Evolutionary conservation across 1,140 invertebrate genomes (phyloP).

Genomic region (Mylabris phalerata): DNA sequence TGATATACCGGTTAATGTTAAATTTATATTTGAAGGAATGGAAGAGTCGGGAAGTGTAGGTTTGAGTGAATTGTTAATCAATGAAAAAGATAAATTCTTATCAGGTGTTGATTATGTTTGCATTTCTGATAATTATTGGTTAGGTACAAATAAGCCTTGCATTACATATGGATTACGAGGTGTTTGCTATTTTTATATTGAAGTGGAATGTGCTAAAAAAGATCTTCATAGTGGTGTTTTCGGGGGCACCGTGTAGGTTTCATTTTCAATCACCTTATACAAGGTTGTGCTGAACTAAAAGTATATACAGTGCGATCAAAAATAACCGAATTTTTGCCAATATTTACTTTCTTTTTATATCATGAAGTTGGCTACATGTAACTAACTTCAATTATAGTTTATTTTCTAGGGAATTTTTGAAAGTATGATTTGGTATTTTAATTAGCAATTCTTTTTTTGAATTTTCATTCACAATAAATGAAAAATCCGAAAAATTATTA

Average conservation of each 20-base stretch:
- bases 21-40: slow-evolving; percentile 98
- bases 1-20: slow-evolving; percentile 85
- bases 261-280: not conserved
- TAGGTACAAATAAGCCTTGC: slow-evolving; percentile 93
- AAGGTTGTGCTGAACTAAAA: no score
- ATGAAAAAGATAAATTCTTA: slow-evolving; percentile 73
- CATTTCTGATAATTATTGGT: slow-evolving; percentile 99
- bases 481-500: no score
- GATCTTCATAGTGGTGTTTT: slow-evolving; percentile 95
- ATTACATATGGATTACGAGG: slow-evolving; percentile 95
- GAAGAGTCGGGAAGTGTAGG: slow-evolving; percentile 96
- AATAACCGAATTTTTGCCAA: no score
- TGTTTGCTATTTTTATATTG: slow-evolving; percentile 85
- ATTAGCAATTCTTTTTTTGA: no score
- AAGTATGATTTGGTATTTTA: no score
- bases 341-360: no score
- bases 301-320: no score
- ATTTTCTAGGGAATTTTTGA: no score
- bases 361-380: no score
- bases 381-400: no score
- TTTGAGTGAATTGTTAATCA: slow-evolving; percentile 76
- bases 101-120: slow-evolving; percentile 87
- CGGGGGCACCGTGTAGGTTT: slow-evolving; percentile 76
- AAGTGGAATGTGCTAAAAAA: slow-evolving; percentile 82
- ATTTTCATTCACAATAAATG: no score